Conservation (phyloP, 2,888 invertebrate genomes). For the Nephrotoma appendiculata region DNA sequence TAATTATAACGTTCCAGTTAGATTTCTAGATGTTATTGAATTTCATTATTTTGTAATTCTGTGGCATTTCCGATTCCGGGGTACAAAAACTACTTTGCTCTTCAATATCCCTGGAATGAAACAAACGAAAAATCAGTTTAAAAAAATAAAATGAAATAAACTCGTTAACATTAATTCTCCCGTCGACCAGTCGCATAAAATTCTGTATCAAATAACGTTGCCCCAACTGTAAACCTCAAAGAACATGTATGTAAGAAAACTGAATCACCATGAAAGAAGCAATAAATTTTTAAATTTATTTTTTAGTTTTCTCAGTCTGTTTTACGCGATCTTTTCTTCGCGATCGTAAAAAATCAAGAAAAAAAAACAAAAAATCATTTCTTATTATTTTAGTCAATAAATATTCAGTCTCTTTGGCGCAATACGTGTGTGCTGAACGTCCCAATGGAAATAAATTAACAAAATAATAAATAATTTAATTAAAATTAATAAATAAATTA, state of each 20-base stretch:
- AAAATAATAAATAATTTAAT: background rate
- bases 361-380: background rate
- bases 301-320: background rate
- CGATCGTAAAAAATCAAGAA: constrained; percentile 2
- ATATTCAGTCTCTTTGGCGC: constrained; percentile 21
- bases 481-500: background rate
- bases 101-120: too few species aligned
- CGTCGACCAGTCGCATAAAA: too few species aligned
- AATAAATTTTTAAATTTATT: background rate
- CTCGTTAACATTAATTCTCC: too few species aligned
- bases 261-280: background rate
- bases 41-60: too few species aligned
- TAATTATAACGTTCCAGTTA: too few species aligned
- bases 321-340: constrained; percentile 1
- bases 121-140: background rate
- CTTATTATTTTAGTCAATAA: background rate
- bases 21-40: too few species aligned
- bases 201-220: background rate
- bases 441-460: background rate
- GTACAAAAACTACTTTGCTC: too few species aligned
- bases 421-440: constrained; percentile 23
- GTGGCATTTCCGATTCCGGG: too few species aligned
- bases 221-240: background rate
- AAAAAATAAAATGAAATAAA: too few species aligned
- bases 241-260: background rate